A percentile compares a stretch with the other conserved stretches of the same genome.
These are phyloP conservation scores for Anastrepha ludens DNA, from an alignment of 1,140 invertebrate species.

Conservation along the genomic window DNA sequence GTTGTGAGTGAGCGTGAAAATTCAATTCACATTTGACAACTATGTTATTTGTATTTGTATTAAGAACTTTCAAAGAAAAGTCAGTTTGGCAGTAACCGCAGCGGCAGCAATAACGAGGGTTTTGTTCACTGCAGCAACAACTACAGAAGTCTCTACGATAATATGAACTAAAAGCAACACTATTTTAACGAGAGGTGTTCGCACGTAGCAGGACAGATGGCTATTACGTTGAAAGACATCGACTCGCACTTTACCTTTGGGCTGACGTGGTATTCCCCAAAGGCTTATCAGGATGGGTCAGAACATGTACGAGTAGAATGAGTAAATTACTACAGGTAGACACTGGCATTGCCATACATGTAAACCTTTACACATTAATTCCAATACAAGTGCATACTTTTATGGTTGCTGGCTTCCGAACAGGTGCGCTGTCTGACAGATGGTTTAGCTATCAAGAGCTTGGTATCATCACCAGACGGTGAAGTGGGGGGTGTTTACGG, in stretches of 20 bases:
- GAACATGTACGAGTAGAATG: background rate
- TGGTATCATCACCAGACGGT: background rate
- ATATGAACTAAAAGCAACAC: background rate
- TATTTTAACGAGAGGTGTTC: background rate
- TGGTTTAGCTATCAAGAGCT: background rate
- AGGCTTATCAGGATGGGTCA: background rate
- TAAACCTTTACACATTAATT: background rate
- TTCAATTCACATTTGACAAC: background rate
- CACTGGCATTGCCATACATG: background rate
- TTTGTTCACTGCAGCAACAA: background rate
- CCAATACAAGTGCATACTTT: background rate
- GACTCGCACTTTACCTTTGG: background rate
- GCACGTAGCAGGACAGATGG: background rate
- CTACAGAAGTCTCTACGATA: background rate
- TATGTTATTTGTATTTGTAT: background rate
- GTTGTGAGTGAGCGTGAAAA: background rate
- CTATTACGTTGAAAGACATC: background rate
- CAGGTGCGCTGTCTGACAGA: constrained; percentile 4
- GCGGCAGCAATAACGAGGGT: background rate
- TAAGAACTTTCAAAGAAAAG: background rate
- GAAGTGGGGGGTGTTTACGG: background rate
- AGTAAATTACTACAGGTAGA: background rate
- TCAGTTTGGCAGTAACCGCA: background rate
- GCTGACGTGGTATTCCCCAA: constrained; percentile 3
- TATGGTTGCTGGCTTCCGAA: background rate